Evolutionary conservation across 1,140 invertebrate species (phyloP).

Genomic region (Ostrea edulis): DNA sequence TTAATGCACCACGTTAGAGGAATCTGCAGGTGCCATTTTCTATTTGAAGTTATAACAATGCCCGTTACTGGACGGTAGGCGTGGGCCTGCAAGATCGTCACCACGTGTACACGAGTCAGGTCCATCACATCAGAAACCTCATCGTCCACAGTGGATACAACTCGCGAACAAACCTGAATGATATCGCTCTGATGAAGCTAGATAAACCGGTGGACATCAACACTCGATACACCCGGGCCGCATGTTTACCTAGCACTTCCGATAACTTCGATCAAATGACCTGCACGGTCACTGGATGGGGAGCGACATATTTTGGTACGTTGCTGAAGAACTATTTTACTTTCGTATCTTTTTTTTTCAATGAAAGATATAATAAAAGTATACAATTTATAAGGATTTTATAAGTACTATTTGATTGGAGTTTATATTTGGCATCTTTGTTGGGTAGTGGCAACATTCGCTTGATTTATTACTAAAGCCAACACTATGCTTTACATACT

Average conservation of each 20-base stretch:
- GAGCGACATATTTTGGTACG: slow-evolving; percentile 61
- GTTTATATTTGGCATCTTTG: no score
- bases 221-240: slow-evolving; percentile 50
- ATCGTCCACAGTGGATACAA: slow-evolving; percentile 61
- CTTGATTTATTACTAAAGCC: no score
- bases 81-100: slow-evolving; percentile 62
- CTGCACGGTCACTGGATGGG: slow-evolving; percentile 70
- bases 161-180: slow-evolving; percentile 56
- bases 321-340: not conserved
- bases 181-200: slow-evolving; percentile 68
- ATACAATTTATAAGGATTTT: no score
- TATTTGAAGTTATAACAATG: slow-evolving; percentile 3
- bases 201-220: slow-evolving; percentile 59
- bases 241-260: slow-evolving; percentile 59
- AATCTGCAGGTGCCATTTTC: no score
- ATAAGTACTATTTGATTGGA: no score
- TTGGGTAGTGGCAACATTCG: no score
- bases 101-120: slow-evolving; percentile 57
- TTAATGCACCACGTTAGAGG: no score
- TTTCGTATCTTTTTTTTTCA: no score
- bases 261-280: slow-evolving; percentile 60
- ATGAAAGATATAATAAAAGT: no score
- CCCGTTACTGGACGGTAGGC: slow-evolving; percentile 62
- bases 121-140: slow-evolving; percentile 54
- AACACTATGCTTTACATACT: no score